Percentiles rank a stretch among this genome's conserved stretches.
Conservation (phyloP, 2,888 invertebrate genomes). For the Phengaris alcon region DNA sequence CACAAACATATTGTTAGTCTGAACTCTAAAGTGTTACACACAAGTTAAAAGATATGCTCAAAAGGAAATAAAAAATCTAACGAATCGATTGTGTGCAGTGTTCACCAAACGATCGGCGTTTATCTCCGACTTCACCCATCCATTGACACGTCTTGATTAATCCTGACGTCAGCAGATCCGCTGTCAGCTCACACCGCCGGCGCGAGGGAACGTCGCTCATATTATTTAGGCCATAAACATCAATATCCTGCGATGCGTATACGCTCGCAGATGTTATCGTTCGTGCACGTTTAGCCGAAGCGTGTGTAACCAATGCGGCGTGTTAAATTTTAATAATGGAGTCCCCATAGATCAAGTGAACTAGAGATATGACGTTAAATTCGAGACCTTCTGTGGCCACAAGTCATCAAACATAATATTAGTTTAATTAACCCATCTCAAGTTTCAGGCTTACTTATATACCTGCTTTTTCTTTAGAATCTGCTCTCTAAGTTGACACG, state of each 20-base stretch:
- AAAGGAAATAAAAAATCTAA: slow-evolving; percentile 18
- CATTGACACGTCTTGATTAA: slow-evolving; percentile 42
- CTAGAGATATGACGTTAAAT: slow-evolving; percentile 2
- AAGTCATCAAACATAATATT: neutral
- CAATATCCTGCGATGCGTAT: slow-evolving; percentile 15
- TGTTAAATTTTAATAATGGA: slow-evolving; percentile 39
- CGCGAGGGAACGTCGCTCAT: slow-evolving; percentile 12
- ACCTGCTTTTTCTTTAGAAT: neutral
- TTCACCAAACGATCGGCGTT: slow-evolving; percentile 8
- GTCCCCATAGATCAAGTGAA: slow-evolving; percentile 7
- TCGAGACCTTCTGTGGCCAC: neutral
- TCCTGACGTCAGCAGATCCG: slow-evolving; percentile 40
- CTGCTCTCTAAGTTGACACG: neutral
- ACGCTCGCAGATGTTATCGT: slow-evolving; percentile 34
- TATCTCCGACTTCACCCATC: slow-evolving; percentile 33
- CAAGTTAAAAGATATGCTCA: neutral
- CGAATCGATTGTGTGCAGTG: slow-evolving; percentile 21
- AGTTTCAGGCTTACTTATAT: neutral
- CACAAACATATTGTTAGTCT: no score
- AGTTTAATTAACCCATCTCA: neutral
- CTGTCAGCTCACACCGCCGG: neutral
- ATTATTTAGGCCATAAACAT: slow-evolving; percentile 4
- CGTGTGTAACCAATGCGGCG: slow-evolving; percentile 39
- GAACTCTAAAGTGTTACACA: neutral
- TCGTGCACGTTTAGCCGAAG: slow-evolving; percentile 35